Base-by-base conservation (phyloP, 2,888 invertebrate species). In the Phorcus lineatus region DNA sequence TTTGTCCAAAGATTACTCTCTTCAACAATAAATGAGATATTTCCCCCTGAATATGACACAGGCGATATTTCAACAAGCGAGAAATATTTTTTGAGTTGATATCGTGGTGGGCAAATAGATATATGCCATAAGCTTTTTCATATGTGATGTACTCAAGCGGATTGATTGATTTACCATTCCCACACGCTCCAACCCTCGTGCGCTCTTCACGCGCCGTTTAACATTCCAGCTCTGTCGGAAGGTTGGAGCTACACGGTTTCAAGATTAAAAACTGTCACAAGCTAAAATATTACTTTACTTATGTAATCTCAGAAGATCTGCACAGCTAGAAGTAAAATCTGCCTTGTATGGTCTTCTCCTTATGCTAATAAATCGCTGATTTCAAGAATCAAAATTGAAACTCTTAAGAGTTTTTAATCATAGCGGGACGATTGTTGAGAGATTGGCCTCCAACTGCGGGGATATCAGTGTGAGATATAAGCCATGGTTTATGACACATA, bases 251-350 rank as follows among this genome's bases (percentile, higher is more conserved):
- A 70, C 70, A 70, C 40, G 70, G 70, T 40, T 36, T 36, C 24
- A 36, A 70, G 70, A 70, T 70, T 70, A 70, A 70, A 70, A 70
- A 70, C 70, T 70, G 70, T 70, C 70, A 70, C 70, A 70, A 36
- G 16, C 70, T 70, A 70, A 70, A 36, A 70, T 70, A 70, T 40
- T 17, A 70, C 70, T 70, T 70, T 70, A 70, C 70, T 70, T 36
- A 70, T 40, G 70, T 70, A 70, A 70, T 70, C 70, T 70, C 70
- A 19, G 40, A 31, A n/a, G 36, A 36, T 36, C 40, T 36, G 17
- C 70, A n/a, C 36, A 67, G 67, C 67, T 16, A 67, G 67, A 67
- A 67, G 67, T 57, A n/a, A 57, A 57, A 57, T 24, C 22, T 11
- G 31, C 67, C 36, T 40, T 36, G 70, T 70, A 36, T 70, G 70